These are phyloP conservation scores for Hippocampus zosterae DNA, from an alignment of 2,113 vertebrate species.

Conservation along the genomic window DNA sequence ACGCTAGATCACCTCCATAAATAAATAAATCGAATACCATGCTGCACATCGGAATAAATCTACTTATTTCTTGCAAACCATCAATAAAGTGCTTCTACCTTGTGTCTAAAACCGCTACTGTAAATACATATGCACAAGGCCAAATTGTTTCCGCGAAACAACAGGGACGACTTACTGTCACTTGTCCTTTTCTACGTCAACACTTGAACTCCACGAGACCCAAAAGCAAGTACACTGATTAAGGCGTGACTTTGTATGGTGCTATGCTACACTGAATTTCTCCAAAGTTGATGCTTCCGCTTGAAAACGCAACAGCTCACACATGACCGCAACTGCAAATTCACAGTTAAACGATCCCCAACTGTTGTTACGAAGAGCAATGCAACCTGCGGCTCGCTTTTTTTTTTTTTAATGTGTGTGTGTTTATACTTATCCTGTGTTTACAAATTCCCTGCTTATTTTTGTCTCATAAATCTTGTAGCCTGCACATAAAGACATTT, in stretches of 20 bases:
- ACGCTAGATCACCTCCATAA: slow-evolving; percentile 41
- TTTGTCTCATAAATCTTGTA: slow-evolving; percentile 66
- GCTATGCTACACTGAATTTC: slow-evolving; percentile 75
- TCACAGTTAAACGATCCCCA: slow-evolving; percentile 39
- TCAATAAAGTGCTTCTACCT: slow-evolving; percentile 63
- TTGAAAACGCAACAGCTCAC: slow-evolving; percentile 41
- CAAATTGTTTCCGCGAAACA: slow-evolving; percentile 8
- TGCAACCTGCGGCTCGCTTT: slow-evolving; percentile 31
- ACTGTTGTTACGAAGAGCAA: slow-evolving; percentile 42
- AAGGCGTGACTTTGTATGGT: slow-evolving; percentile 73
- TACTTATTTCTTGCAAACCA: slow-evolving; percentile 48
- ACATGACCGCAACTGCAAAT: slow-evolving; percentile 48
- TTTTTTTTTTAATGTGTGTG: slow-evolving; percentile 48
- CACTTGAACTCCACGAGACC: slow-evolving; percentile 46
- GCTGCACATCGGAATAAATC: slow-evolving; percentile 43
- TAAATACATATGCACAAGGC: slow-evolving; percentile 36
- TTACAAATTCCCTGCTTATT: slow-evolving; percentile 78
- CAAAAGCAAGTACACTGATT: slow-evolving; percentile 66
- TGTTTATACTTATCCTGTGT: slow-evolving; percentile 55
- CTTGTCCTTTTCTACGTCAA: slow-evolving; percentile 41
- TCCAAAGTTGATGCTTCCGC: slow-evolving; percentile 62
- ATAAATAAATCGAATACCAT: slow-evolving; percentile 33
- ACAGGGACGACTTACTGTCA: slow-evolving; percentile 5
- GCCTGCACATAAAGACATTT: slow-evolving; percentile 69
- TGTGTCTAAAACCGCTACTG: slow-evolving; percentile 47